phyloP scores from a whole-genome alignment of 2,888 invertebrate genomes.

The Eueremaeus valkanovi region DNA sequence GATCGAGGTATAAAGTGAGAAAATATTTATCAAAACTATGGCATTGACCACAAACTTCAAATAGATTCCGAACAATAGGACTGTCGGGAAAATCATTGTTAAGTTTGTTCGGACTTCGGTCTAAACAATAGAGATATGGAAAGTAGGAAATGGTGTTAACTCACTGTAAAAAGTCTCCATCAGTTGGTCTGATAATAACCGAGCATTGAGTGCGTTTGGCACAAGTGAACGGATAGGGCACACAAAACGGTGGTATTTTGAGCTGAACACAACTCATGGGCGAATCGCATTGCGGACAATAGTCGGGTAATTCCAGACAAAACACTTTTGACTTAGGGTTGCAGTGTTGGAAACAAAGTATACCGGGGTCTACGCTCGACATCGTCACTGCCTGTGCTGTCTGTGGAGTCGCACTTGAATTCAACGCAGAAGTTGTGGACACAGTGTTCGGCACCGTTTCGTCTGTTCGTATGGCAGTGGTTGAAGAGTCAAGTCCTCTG shows the following conservation, averaged over 20 bases:
- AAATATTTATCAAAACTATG: no score
- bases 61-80: no score
- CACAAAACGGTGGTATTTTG: constrained; percentile 66
- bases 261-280: constrained; percentile 49
- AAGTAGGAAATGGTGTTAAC: no score
- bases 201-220: constrained; percentile 74
- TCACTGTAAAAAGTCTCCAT: constrained; percentile 76
- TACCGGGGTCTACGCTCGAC: constrained; percentile 50
- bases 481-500: background rate
- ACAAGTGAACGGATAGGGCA: constrained; percentile 80
- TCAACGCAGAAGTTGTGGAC: background rate
- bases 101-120: no score
- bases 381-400: background rate
- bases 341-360: constrained; percentile 88
- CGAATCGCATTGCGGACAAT: constrained; percentile 69
- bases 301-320: constrained; percentile 70
- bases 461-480: background rate
- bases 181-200: constrained; percentile 79
- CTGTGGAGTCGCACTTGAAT: background rate
- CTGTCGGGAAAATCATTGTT: no score
- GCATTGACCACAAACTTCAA: no score
- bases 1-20: no score
- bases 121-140: no score
- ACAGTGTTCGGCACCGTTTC: background rate
- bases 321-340: constrained; percentile 67